Evolutionary conservation across 2,113 vertebrate species (phyloP), one percentile per base, ranked within the genome.

Genomic region (Sphyrna mokarran): DNA sequence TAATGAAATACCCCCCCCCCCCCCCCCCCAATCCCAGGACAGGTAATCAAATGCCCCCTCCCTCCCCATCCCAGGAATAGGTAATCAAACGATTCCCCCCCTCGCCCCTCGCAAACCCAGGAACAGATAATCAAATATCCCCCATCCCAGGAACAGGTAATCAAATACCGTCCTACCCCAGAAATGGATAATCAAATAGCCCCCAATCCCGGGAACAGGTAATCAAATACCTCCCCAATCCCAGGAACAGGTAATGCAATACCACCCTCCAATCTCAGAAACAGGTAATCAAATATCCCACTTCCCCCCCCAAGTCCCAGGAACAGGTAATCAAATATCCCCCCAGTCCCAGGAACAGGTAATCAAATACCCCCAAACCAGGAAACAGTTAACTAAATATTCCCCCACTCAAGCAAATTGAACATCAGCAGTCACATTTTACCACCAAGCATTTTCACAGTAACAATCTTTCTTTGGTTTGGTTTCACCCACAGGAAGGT

Each of bases 281-380:
- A 70, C 20, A 68, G 66, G 66, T 68, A 68, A 68, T 8, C 61
- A 66, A 66, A 66, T 66, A 69, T n/a, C n/a, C n/a, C n/a, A n/a
- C n/a, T n/a, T n/a, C n/a, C n/a, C 68, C 0, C 68, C 58, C 29
- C 40, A 26, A 69, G 3, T 1, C 48, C 8, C 0, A 68, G 87
- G 54, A 63, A 61, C 18, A 83, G 91, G 66, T 95, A 63, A 63
- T 10, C 13, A 96, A 96, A 96, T 96, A 96, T 1, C n/a, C 26
- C 5, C 3, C 40, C 58, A 69, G 3, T 3, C 10, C 6, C 0
- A 68, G 87, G 54, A 16, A 61, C 18, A 85, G 91, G 66, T 95
- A 66, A 66, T 16, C 14, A 66, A 16, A 66, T 66, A 66, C 13
- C 66, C 89, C 18, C 48, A 66, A 2, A 13, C 48, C 26, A 29